These are phyloP conservation scores for Corella eumyota DNA, from an alignment of 23 tunicate genomes.

Conservation along the genomic window DNA sequence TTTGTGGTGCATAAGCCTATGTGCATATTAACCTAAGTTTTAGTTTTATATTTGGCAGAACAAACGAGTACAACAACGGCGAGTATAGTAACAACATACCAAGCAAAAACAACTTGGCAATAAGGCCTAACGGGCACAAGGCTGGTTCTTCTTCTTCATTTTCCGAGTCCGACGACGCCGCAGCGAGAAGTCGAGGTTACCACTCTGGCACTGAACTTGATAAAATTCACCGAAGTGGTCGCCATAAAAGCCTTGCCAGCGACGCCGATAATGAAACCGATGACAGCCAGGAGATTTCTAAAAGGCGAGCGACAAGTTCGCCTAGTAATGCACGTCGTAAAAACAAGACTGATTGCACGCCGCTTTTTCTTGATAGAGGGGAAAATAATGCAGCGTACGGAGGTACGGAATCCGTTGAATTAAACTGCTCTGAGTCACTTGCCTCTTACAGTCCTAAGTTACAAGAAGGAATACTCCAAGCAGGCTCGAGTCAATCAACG, in stretches of 20 bases:
- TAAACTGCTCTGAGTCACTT: slow-evolving; percentile 34
- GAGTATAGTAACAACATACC: no score
- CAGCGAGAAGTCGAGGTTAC: background rate
- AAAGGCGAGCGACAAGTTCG: slow-evolving; percentile 3
- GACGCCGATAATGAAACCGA: slow-evolving; percentile 54
- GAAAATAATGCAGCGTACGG: slow-evolving; percentile 13
- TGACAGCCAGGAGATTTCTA: slow-evolving; percentile 9
- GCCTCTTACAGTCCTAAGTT: slow-evolving; percentile 35
- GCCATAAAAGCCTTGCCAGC: slow-evolving; percentile 20
- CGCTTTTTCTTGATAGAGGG: slow-evolving; percentile 4
- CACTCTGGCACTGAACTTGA: background rate
- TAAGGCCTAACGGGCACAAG: no score
- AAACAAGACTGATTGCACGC: slow-evolving; percentile 4
- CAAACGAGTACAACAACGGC: no score
- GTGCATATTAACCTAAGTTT: no score
- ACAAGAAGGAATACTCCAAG: slow-evolving; percentile 12
- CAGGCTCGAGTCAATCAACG: slow-evolving; percentile 3
- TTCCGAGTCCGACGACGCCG: slow-evolving; percentile 48
- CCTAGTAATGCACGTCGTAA: background rate
- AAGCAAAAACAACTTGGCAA: no score
- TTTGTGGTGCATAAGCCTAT: no score
- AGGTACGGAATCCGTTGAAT: slow-evolving; percentile 25
- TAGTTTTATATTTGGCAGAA: no score
- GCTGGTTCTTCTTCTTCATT: slow-evolving; percentile 15
- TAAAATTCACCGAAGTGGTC: background rate